Evolutionary conservation across 1,140 invertebrate species (phyloP), one percentile per base, ranked within the genome.

Genomic region (Lepidurus packardi): DNA sequence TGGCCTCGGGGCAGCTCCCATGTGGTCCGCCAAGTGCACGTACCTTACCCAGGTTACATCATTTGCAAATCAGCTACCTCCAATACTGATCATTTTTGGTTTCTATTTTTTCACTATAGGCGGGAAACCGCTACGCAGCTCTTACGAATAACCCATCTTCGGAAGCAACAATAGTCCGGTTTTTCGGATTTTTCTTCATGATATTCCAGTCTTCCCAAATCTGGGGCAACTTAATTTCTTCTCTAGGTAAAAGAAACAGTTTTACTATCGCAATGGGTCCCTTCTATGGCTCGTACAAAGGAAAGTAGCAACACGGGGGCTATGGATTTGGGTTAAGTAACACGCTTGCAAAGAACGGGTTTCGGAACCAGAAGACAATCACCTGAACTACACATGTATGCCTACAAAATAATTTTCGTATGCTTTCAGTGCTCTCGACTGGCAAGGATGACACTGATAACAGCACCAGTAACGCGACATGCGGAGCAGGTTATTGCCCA

Each of bases 111-210:
- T n/a, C n/a, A n/a, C 7, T 76, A 42, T 47, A 83, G 82, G 80
- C 82, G 0, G 80, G 82, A 7, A 79, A 78, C 11, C 80, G 77
- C 73, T 82, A 83, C 76, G 82, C 81, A 3, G 78, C 79, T 6
- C 25, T 82, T 2, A 83, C 92, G 7, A 95, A 93, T 24, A 92
- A 93, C 73, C 92, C 96, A 80, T 94, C 94, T 86, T 93, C 93
- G 6, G 93, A 94, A 83, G 86, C 95, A 65, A 94, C 92, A 80
- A 93, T 98, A 77, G 94, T 96, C 53, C 86, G 94, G 81, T 98
- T 98, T 89, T 99, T 98, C 85, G 97, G 97, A 34, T 94, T 98
- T 88, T 99, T 99, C 90, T 98, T 98, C 87, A 91, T 98, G 80
- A 91, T 96, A 78, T 98, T 97, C 91, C 97, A 99, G 84, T 94